Evolutionary conservation across 2,888 invertebrate genomes (phyloP), one percentile per base, ranked within the genome.

Genomic region (Tortricodes alternella): DNA sequence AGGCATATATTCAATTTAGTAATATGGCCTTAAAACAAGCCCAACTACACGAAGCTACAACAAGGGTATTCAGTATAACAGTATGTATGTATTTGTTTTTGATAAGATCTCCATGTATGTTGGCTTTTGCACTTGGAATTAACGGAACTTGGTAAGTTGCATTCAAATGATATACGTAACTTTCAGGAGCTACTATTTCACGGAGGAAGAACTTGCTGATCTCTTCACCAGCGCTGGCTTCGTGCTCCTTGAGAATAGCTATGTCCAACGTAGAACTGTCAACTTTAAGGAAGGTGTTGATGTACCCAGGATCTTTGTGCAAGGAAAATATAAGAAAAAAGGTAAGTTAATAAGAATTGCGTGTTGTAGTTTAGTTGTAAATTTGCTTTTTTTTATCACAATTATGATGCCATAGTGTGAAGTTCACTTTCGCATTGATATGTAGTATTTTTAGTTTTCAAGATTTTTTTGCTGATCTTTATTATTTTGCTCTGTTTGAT

Each of bases 211-310:
- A 74, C 75, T 98, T 0, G 76, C 83, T 0, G 73, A 90, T 3
- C 62, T 98, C 8, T 96, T 97, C 73, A 74, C 73, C 3, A 81
- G 90, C 5, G 92, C 91, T 57, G 97, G 97, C 0, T 98, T 97
- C 80, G 87, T 93, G 65, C 89, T 94, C 1, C 64, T 93, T 0
- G 85, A 85, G 51, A 96, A 95, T 74, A 92, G 92, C 0, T 99
- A 98, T 78, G 92, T 99, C 2, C 94, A 97, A 69, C 91, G 98
- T 24, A 92, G 97, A 50, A 99, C 99, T 0, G 92, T 98, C 0
- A 99, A 99, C 85, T 92, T 95, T 50, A 98, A 99, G 73, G 97
- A 99, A 85, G 95, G 95, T 7, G 92, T 99, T 41, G 94, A 97
- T 91, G 98, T 97, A 0, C 96, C 96, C 0, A 92, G 99, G 61